Conservation (phyloP, 2,113 vertebrate genomes). For the Triplophysa tibetana region DNA sequence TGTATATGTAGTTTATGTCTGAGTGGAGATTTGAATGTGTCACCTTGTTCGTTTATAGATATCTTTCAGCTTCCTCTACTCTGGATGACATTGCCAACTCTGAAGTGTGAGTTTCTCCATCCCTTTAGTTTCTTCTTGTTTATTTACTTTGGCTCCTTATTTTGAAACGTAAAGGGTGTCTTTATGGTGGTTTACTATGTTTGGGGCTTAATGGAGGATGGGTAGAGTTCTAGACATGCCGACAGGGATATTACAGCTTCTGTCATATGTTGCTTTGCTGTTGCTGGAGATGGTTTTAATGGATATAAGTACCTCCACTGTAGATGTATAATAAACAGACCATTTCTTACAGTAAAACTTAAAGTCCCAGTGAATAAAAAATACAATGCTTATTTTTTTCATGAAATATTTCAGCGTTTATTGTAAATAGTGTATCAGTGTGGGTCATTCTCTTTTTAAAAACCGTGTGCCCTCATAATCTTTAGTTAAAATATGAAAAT, state of each 20-base stretch:
- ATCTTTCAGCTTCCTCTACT: conserved; percentile 85
- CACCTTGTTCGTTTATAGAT: conserved; percentile 83
- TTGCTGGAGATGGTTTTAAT: neutral
- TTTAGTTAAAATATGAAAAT: too few relatives aligned
- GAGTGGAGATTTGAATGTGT: conserved; percentile 58
- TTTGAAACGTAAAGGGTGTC: neutral
- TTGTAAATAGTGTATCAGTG: too few relatives aligned
- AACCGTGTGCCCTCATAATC: too few relatives aligned
- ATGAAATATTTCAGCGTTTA: too few relatives aligned
- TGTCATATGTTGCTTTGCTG: neutral
- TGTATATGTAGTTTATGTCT: neutral
- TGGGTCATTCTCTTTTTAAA: too few relatives aligned
- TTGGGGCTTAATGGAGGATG: conserved; percentile 10
- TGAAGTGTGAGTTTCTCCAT: conserved; percentile 81
- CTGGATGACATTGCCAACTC: conserved; percentile 85
- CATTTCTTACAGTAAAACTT: neutral
- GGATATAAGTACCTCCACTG: neutral
- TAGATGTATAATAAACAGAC: neutral
- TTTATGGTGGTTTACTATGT: conserved; percentile 33
- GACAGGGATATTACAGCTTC: neutral
- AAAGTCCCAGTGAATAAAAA: too few relatives aligned
- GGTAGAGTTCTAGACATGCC: neutral
- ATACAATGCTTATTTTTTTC: too few relatives aligned
- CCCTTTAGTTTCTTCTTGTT: neutral
- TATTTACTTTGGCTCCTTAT: neutral